phyloP scores from a whole-genome alignment of 2,888 invertebrate species.

The Stramonita haemastoma region DNA sequence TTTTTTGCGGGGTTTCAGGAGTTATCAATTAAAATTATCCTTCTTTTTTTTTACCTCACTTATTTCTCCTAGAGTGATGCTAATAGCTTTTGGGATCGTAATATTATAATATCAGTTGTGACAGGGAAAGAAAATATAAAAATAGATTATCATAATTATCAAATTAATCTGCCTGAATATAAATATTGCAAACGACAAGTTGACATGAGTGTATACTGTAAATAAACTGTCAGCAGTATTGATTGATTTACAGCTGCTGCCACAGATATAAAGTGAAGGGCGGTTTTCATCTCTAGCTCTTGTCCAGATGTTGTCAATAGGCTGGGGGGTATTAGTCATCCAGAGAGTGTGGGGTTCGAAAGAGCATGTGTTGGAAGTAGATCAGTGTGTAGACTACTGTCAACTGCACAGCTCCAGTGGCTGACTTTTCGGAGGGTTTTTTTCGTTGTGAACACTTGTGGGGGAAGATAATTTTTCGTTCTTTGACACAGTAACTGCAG shows the following conservation, averaged over 20 bases:
- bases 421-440: not conserved
- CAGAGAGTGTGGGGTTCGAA: not conserved
- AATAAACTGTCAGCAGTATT: not conserved
- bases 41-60: not conserved
- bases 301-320: not conserved
- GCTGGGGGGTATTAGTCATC: constrained; percentile 6
- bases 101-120: too few species aligned
- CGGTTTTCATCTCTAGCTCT: not conserved
- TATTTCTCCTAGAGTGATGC: not conserved
- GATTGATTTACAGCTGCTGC: constrained; percentile 5
- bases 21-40: not conserved
- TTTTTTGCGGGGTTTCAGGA: not conserved
- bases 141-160: not conserved
- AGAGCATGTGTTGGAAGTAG: not conserved
- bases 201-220: not conserved
- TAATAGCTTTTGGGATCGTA: too few species aligned
- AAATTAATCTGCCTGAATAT: too few species aligned
- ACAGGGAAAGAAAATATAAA: not conserved
- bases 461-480: not conserved
- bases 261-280: constrained; percentile 17
- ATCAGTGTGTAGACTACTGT: not conserved
- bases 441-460: not conserved
- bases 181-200: not conserved
- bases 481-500: not conserved
- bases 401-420: not conserved